Percentiles rank a stretch among this genome's conserved stretches.
Evolutionary conservation across 2,113 vertebrate species (phyloP).

Genomic region (Hippocampus barbouri): DNA sequence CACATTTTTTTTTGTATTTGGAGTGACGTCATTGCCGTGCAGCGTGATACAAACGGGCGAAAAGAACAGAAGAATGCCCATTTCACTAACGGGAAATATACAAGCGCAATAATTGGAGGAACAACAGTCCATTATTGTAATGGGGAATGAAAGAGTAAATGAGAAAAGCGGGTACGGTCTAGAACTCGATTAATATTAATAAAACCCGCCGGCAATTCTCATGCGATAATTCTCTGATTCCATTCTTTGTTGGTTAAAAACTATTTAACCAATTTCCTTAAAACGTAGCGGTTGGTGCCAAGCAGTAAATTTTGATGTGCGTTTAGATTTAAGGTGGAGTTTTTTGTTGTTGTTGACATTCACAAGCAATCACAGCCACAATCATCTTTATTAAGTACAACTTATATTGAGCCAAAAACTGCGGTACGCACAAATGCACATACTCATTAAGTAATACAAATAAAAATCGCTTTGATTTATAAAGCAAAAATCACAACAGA

Average conservation of each 20-base stretch:
- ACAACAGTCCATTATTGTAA: slow-evolving; percentile 9
- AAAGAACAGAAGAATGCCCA: not conserved
- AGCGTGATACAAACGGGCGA: not conserved
- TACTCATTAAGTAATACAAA: no score
- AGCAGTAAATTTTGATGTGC: not conserved
- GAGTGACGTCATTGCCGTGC: not conserved
- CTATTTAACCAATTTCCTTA: not conserved
- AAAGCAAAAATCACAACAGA: no score
- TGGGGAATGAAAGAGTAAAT: slow-evolving; percentile 16
- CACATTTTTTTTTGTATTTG: not conserved
- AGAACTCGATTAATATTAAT: slow-evolving; percentile 8
- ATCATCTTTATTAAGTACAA: not conserved
- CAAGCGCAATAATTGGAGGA: slow-evolving; percentile 23
- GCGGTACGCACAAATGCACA: not conserved
- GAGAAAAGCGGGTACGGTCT: slow-evolving; percentile 9
- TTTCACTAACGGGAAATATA: slow-evolving; percentile 25
- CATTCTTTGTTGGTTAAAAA: not conserved
- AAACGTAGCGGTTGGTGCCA: not conserved
- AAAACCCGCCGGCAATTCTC: not conserved
- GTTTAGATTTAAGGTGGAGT: not conserved
- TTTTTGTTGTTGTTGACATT: not conserved
- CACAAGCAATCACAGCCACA: not conserved
- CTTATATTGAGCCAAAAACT: not conserved
- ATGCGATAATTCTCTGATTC: not conserved
- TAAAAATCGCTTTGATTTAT: no score